A percentile compares a stretch with the other conserved stretches of the same genome.
phyloP scores from a whole-genome alignment of 2,888 invertebrate species.

The Adelphocoris suturalis region DNA sequence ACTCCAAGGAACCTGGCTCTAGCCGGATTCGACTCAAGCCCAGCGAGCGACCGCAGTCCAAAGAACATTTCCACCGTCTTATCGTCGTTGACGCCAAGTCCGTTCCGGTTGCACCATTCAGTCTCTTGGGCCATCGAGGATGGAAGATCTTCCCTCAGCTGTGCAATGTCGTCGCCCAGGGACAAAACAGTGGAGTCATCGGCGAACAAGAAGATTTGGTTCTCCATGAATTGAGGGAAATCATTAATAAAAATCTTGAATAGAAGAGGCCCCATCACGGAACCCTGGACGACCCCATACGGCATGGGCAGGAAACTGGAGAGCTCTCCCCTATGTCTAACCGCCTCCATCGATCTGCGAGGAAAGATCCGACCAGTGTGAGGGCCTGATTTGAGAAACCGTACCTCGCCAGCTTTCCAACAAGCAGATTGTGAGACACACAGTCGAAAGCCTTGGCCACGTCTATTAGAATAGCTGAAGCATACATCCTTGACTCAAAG shows the following conservation, averaged over 20 bases:
- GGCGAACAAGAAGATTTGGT: conserved; percentile 12
- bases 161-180: neutral
- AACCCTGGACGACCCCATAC: conserved; percentile 13
- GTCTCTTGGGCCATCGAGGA: neutral
- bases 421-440: conserved; percentile 2
- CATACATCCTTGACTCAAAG: neutral
- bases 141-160: neutral
- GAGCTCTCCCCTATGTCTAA: neutral
- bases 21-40: neutral
- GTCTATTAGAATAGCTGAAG: conserved; percentile 7
- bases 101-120: neutral
- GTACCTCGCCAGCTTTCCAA: conserved; percentile 6
- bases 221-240: neutral
- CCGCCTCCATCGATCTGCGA: neutral
- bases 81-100: neutral
- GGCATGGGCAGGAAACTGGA: neutral
- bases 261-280: neutral
- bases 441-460: neutral
- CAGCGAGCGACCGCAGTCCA: neutral
- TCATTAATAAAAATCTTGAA: neutral
- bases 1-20: neutral
- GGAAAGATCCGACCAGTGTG: neutral
- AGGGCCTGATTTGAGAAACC: neutral
- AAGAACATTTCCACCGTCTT: neutral
- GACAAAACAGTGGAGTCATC: neutral